Conservation (phyloP, 2,888 invertebrate species). For the Ethmia dodecea region DNA sequence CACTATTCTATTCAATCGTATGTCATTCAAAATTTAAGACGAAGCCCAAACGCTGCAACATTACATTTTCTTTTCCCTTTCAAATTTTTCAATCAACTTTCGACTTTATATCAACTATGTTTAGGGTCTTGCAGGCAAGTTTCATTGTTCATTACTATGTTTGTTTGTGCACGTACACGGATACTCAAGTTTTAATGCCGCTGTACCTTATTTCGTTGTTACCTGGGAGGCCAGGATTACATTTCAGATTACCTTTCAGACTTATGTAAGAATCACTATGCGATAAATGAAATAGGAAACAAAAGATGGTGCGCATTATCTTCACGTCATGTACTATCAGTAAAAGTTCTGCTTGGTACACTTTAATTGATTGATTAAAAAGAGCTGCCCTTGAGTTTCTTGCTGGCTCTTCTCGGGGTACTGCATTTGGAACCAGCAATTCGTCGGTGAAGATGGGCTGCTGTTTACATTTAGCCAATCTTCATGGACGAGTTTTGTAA, state of each 20-base stretch:
- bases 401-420: too few species aligned
- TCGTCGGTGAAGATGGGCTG: too few species aligned
- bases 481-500: too few species aligned
- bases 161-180: conserved; percentile 28
- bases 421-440: too few species aligned
- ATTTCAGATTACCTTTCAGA: conserved; percentile 33
- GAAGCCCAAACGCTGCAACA: conserved; percentile 25
- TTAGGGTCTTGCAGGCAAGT: conserved; percentile 12
- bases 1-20: conserved; percentile 15
- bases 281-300: not conserved
- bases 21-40: conserved; percentile 24
- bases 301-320: too few species aligned
- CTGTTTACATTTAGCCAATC: too few species aligned
- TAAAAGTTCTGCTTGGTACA: too few species aligned
- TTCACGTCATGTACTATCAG: too few species aligned
- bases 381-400: too few species aligned
- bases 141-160: conserved; percentile 12
- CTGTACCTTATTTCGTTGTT: conserved; percentile 44
- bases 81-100: conserved; percentile 12
- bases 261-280: conserved; percentile 17
- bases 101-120: conserved; percentile 14
- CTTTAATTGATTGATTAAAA: too few species aligned
- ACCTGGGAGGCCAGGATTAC: conserved; percentile 31
- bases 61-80: conserved; percentile 15
- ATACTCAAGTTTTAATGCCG: conserved; percentile 42